Conservation (phyloP, 2,888 invertebrate species). For the Arge pagana region DNA sequence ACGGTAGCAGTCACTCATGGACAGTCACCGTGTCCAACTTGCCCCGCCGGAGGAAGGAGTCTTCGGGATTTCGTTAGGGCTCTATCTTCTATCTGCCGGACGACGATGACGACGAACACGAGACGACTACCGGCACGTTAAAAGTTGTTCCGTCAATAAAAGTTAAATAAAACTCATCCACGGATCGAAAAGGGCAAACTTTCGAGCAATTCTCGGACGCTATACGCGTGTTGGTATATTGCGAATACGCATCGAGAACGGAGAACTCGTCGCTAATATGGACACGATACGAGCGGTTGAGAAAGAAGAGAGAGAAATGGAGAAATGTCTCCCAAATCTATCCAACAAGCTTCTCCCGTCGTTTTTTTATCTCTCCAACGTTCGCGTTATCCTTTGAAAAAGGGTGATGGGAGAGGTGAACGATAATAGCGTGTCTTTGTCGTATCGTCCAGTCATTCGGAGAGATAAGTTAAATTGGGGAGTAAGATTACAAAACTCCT, state of each 20-base stretch:
- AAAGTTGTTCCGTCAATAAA: slow-evolving; percentile 17
- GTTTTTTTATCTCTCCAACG: slow-evolving; percentile 12
- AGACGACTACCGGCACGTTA: slow-evolving; percentile 13
- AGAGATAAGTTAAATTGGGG: slow-evolving; percentile 1
- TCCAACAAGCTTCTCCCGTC: too few species aligned
- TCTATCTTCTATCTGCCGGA: slow-evolving; percentile 10
- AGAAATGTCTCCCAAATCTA: too few species aligned
- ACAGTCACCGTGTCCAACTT: slow-evolving; percentile 17
- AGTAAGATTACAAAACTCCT: slow-evolving; percentile 1
- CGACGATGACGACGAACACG: background rate
- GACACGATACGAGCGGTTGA: too few species aligned
- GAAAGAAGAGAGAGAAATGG: too few species aligned
- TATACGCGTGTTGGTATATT: too few species aligned
- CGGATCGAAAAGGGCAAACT: slow-evolving; percentile 17
- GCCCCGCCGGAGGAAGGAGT: slow-evolving; percentile 18
- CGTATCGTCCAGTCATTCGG: slow-evolving; percentile 1
- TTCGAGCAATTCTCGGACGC: slow-evolving; percentile 8
- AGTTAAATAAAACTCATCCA: slow-evolving; percentile 17
- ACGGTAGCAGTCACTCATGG: too few species aligned
- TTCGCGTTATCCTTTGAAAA: slow-evolving; percentile 3
- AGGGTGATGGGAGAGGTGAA: background rate
- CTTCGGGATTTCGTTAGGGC: slow-evolving; percentile 19
- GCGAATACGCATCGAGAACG: too few species aligned
- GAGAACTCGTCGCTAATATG: too few species aligned
- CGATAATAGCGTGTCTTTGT: too few species aligned